Base-by-base conservation (phyloP, 2,113 vertebrate genomes). In the Ochotona princeps region DNA sequence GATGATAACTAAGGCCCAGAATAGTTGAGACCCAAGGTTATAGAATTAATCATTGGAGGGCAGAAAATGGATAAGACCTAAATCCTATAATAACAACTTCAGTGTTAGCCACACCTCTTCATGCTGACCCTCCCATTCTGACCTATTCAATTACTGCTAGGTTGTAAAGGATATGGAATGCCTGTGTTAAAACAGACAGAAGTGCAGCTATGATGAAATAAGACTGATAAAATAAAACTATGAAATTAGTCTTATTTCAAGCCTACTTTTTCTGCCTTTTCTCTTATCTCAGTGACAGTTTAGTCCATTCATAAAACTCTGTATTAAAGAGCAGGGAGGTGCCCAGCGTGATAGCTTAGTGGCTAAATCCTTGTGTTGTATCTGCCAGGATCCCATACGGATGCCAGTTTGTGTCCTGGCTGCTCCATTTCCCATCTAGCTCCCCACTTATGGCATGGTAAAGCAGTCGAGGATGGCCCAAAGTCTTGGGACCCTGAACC, bases 31-130 rank as follows among this genome's bases (percentile, higher is more conserved):
- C 47, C 82, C 44, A 81, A 69, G 28, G 30, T 60, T 30, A 87
- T 60, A 82, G 60, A 91, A 8, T 70, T 90, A 94, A 72, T 81
- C 88, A 65, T 15, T 85, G 18, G 12, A 76, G 85, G 51, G 63
- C 67, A 94, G 80, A 84, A 5, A 18, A 65, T 84, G 54, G 54
- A 57, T 54, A 88, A 90, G 60, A 66, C 17, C 35, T 13, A 67
- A 63, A 25, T 65, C 4, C 8, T 28, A 44, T 82, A 69, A 90
- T 86, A 86, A 26, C 10, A 35, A 73, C 38, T 26, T 60, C 28
- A 20, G 30, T 38, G 15, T 85, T 91, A 88, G 69, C 70, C 89
- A 57, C 15, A 2, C 66, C 49, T 74, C 25, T 4, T 83, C 30
- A 23, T 49, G 15, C 61, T 84, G 9, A 32, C 8, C 80, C 44